phyloP scores from a whole-genome alignment of 2,797 vertebrate species.

The Poecile montanus region DNA sequence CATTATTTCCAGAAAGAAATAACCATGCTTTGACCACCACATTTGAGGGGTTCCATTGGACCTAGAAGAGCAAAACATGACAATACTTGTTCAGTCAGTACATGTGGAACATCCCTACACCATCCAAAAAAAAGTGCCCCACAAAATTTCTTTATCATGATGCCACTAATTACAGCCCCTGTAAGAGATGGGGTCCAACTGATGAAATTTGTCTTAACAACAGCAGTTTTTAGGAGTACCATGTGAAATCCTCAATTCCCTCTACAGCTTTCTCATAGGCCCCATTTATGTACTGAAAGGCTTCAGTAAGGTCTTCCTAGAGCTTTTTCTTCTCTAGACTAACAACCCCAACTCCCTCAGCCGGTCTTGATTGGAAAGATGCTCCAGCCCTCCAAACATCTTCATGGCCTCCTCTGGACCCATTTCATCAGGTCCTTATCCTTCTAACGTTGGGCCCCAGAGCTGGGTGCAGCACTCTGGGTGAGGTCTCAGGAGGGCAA shows the following conservation, averaged over 20 bases:
- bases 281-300: not conserved
- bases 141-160: not conserved
- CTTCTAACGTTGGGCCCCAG: accelerated
- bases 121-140: accelerated
- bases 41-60: not conserved
- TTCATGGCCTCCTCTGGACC: not conserved
- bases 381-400: not conserved
- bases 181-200: not conserved
- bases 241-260: not conserved
- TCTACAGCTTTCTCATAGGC: not conserved
- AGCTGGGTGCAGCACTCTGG: not conserved
- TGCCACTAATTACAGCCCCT: not conserved
- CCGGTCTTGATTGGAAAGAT: accelerated
- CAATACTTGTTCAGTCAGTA: not conserved
- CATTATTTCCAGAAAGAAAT: not conserved
- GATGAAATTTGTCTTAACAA: not conserved
- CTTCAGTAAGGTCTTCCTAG: not conserved
- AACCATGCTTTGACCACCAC: not conserved
- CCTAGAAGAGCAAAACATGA: not conserved
- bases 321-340: not conserved
- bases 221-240: not conserved
- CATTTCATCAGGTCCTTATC: accelerated
- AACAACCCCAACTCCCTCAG: not conserved
- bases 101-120: accelerated
- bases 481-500: not conserved